These are phyloP conservation scores for Haliclystus octoradiatus DNA, from an alignment of 30 jellyfish, hydroid and myxozoan genomes.

Conservation along the genomic window DNA sequence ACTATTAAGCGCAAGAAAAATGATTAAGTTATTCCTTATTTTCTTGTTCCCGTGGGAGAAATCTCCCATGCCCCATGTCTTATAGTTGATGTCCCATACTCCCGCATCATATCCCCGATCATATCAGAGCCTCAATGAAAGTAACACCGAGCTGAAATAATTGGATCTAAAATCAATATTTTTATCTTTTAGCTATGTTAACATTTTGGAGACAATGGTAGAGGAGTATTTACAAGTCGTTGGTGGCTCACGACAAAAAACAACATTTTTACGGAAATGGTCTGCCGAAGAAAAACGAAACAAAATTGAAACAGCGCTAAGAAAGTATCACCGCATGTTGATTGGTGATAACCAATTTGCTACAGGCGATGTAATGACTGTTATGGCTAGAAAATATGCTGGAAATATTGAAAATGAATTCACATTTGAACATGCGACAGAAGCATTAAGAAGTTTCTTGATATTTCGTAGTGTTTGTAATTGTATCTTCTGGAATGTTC, in stretches of 20 bases:
- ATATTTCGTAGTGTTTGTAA: neutral
- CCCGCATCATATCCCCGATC: too few species aligned
- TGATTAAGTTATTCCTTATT: too few species aligned
- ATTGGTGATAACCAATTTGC: neutral
- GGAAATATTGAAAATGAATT: neutral
- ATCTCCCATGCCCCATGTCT: too few species aligned
- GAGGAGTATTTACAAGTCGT: neutral
- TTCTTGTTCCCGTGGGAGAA: too few species aligned
- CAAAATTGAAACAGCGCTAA: neutral
- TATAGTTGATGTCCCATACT: too few species aligned
- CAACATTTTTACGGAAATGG: neutral
- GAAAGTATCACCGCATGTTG: neutral
- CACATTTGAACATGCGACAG: neutral
- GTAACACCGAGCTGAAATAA: too few species aligned
- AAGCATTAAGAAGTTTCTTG: neutral
- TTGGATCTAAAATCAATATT: too few species aligned
- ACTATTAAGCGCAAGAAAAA: too few species aligned
- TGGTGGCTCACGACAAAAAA: neutral
- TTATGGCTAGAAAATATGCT: neutral
- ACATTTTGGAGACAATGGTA: neutral
- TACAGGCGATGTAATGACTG: neutral
- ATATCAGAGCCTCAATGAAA: too few species aligned
- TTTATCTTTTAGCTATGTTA: neutral
- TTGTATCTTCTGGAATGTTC: neutral
- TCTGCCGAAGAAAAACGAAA: neutral